Evolutionary conservation across 2,113 vertebrate genomes (phyloP).

Genomic region (Prionailurus viverrinus): DNA sequence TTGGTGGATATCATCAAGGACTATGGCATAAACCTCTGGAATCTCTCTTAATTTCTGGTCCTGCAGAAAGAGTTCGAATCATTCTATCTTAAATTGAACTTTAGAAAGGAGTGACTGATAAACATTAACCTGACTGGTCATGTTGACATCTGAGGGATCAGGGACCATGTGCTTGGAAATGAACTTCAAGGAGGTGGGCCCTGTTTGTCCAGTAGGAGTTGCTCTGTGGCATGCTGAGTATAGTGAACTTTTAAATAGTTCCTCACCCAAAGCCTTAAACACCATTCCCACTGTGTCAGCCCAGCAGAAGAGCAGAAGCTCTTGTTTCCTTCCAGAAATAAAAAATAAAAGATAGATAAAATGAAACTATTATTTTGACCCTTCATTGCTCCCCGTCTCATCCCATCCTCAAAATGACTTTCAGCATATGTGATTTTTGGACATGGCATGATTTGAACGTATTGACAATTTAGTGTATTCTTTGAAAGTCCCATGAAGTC

Average conservation of each 20-base stretch:
- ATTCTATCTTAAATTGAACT: background rate
- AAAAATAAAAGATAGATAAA: background rate
- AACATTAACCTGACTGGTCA: background rate
- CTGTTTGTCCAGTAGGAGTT: background rate
- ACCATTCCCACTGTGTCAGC: background rate
- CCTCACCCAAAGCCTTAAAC: background rate
- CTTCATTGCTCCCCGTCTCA: background rate
- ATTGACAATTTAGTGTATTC: background rate
- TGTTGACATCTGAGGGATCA: background rate
- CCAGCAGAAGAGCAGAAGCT: background rate
- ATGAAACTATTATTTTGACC: background rate
- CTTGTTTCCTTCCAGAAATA: background rate
- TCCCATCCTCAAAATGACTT: background rate
- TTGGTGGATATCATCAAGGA: background rate
- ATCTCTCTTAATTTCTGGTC: background rate
- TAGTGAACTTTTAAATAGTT: background rate
- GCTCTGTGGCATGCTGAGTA: background rate
- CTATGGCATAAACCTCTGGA: background rate
- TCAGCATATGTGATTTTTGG: background rate
- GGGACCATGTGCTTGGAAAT: background rate
- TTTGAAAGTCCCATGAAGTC: background rate
- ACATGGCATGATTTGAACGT: background rate
- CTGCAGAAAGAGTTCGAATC: background rate
- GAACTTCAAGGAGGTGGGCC: background rate
- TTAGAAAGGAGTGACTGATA: background rate